A percentile compares a stretch with the other conserved stretches of the same genome.
These are phyloP conservation scores for Ariolimax columbianus DNA, from an alignment of 2,888 invertebrate genomes.

Conservation along the genomic window DNA sequence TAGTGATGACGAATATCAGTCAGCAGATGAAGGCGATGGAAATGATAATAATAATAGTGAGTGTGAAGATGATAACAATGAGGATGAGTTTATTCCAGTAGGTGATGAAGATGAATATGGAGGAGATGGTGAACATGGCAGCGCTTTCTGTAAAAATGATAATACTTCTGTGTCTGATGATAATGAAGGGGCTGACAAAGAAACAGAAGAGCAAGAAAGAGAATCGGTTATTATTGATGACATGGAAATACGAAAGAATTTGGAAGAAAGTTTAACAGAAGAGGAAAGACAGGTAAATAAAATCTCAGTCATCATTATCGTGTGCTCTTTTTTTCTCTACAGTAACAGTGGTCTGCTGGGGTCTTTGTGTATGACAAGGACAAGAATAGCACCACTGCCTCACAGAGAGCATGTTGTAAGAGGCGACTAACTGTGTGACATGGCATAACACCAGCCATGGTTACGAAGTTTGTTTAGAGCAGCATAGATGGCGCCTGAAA, in stretches of 20 bases:
- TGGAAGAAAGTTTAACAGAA: conserved; percentile 48
- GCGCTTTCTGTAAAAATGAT: neutral
- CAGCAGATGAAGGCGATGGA: conserved; percentile 32
- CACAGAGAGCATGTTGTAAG: too few species aligned
- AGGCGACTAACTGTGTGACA: too few species aligned
- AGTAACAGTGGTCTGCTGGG: too few species aligned
- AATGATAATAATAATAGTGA: conserved; percentile 23
- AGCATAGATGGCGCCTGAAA: too few species aligned
- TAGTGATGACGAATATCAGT: conserved; percentile 49
- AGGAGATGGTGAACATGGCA: neutral
- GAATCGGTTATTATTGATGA: conserved; percentile 34
- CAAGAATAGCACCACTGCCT: too few species aligned
- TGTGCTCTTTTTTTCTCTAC: too few species aligned
- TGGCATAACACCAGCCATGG: too few species aligned
- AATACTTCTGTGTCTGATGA: neutral
- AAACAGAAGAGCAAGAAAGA: conserved; percentile 28
- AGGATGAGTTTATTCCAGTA: conserved; percentile 33
- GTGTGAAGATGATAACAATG: conserved; percentile 21
- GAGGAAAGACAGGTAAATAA: conserved; percentile 49
- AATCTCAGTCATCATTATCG: too few species aligned
- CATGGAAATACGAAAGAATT: conserved; percentile 33
- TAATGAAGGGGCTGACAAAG: conserved; percentile 5
- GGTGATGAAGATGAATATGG: conserved; percentile 23
- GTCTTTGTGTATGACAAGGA: too few species aligned
- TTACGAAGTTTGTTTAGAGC: too few species aligned